phyloP scores from a whole-genome alignment of 92 coral and sea anemone genomes.

The Siderastrea siderea region DNA sequence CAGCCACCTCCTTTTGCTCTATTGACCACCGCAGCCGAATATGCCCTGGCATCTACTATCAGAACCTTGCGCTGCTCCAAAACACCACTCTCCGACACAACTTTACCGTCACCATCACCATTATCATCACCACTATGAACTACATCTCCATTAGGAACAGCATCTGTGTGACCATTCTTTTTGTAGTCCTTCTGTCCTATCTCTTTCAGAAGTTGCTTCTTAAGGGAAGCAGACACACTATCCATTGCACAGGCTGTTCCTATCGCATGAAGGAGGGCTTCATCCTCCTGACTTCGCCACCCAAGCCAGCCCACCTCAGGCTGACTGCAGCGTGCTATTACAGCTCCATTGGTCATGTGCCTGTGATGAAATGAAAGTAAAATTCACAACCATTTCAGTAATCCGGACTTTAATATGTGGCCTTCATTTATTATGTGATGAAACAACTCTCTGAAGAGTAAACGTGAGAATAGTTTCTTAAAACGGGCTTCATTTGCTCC shows the following conservation, averaged over 20 bases:
- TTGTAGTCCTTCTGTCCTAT: slow-evolving; percentile 11
- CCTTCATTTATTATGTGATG: no score
- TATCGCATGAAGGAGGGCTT: slow-evolving; percentile 82
- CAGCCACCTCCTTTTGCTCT: slow-evolving; percentile 97
- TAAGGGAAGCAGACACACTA: slow-evolving; percentile 2
- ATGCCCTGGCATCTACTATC: slow-evolving; percentile 93
- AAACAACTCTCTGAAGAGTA: no score
- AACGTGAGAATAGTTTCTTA: no score
- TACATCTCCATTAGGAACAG: slow-evolving; percentile 36
- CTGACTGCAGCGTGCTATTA: slow-evolving; percentile 97
- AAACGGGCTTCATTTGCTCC: no score
- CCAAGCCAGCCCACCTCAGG: slow-evolving; percentile 95
- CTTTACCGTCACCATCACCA: not conserved
- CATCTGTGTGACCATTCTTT: slow-evolving; percentile 25
- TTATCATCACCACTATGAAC: slow-evolving; percentile 26
- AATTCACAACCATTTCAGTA: not conserved
- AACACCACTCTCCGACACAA: slow-evolving; percentile 1
- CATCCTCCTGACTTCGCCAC: slow-evolving; percentile 94
- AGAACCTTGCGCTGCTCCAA: slow-evolving; percentile 72
- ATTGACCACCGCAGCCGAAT: slow-evolving; percentile 91
- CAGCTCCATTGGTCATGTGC: slow-evolving; percentile 91
- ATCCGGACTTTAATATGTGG: no score
- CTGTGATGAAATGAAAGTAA: slow-evolving; percentile 22
- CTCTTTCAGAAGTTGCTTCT: slow-evolving; percentile 36
- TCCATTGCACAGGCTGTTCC: slow-evolving; percentile 81